These are phyloP conservation scores for Hydractinia echinata DNA, from an alignment of 30 jellyfish, hydroid and myxozoan genomes.

Conservation along the genomic window DNA sequence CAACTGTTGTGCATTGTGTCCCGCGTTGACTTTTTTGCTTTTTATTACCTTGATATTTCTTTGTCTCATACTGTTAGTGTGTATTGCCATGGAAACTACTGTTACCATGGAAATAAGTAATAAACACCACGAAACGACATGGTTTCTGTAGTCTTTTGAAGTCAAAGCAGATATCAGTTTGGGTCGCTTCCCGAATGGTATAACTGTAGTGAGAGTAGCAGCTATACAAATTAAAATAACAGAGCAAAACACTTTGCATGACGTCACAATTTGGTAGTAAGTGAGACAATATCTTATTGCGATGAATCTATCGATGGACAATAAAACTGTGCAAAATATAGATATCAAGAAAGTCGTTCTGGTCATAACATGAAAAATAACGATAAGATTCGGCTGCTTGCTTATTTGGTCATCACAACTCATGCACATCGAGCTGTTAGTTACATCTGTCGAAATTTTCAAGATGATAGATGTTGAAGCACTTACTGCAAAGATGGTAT, in stretches of 20 bases:
- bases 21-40: neutral
- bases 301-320: constrained; percentile 6
- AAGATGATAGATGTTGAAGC: neutral
- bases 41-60: neutral
- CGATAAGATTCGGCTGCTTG: neutral
- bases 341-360: neutral
- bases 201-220: neutral
- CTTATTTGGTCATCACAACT: neutral
- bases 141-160: neutral
- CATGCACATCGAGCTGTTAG: too few species aligned
- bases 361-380: neutral
- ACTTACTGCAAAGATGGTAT: neutral
- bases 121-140: neutral
- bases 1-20: neutral
- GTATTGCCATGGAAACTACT: neutral
- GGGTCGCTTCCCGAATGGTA: neutral
- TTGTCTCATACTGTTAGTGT: neutral
- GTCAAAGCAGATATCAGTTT: neutral
- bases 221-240: neutral
- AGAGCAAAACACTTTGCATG: neutral
- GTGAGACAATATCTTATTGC: neutral
- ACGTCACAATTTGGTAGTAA: neutral
- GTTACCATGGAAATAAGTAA: neutral
- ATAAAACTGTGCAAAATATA: neutral
- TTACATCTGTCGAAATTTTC: neutral